Evolutionary conservation across 2,113 vertebrate species (phyloP).

Genomic region (Eleginops maclovinus): DNA sequence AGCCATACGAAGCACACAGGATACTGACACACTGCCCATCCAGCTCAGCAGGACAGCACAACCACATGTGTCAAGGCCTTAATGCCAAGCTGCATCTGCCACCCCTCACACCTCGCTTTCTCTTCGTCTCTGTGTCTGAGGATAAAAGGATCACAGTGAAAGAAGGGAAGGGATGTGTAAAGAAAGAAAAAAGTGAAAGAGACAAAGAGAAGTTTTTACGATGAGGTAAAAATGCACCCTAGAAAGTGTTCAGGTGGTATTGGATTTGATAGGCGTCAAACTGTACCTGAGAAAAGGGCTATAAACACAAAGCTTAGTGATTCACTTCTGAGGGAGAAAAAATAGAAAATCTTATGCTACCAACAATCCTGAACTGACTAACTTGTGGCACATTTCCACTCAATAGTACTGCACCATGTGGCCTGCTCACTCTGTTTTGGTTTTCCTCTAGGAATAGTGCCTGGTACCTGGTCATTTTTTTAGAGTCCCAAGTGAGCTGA

Average conservation of each 20-base stretch:
- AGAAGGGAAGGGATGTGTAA: conserved; percentile 5
- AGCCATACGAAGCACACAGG: conserved; percentile 45
- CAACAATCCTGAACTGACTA: no score
- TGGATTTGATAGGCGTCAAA: conserved; percentile 35
- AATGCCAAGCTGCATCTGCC: conserved; percentile 40
- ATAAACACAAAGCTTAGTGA: not conserved
- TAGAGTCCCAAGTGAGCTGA: no score
- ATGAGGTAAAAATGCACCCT: conserved; percentile 21
- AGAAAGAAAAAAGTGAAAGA: conserved; percentile 11
- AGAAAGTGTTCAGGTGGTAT: conserved; percentile 22
- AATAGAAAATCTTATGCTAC: no score
- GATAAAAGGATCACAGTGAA: conserved; percentile 36
- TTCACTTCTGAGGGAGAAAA: no score
- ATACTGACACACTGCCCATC: conserved; percentile 62
- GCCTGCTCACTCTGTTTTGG: no score
- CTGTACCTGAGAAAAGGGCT: conserved; percentile 5
- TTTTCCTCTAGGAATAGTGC: no score
- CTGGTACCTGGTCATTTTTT: no score
- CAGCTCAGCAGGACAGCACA: conserved; percentile 40
- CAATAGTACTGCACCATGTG: no score
- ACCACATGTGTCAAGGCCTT: conserved; percentile 61
- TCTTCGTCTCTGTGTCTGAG: not conserved
- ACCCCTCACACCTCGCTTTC: not conserved
- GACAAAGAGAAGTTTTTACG: not conserved
- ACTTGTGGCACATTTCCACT: no score